Evolutionary conservation across 2,888 invertebrate species (phyloP).

Genomic region (Hirtodrosophila histrioides): DNA sequence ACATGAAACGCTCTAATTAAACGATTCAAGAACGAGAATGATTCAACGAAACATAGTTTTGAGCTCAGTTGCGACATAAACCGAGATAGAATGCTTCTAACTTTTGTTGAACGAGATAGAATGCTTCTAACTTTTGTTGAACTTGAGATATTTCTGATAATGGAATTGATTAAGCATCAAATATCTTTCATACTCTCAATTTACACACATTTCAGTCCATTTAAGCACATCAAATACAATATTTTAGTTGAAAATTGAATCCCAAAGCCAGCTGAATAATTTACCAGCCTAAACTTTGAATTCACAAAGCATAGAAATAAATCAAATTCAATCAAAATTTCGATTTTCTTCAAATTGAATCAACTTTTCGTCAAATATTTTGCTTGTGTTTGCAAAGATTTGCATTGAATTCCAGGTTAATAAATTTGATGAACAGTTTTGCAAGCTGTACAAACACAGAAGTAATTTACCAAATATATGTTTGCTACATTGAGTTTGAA

Average conservation of each 20-base stretch:
- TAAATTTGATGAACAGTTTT: conserved; percentile 7
- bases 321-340: conserved; percentile 26
- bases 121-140: too few relatives aligned
- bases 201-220: too few relatives aligned
- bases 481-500: conserved; percentile 1
- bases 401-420: conserved; percentile 16
- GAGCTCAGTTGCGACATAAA: conserved; percentile 26
- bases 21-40: conserved; percentile 20
- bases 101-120: too few relatives aligned
- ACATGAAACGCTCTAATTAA: conserved; percentile 46
- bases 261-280: neutral
- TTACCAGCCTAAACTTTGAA: too few relatives aligned
- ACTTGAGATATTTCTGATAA: too few relatives aligned
- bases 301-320: conserved; percentile 22
- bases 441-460: conserved; percentile 12
- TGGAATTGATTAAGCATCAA: too few relatives aligned
- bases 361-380: conserved; percentile 28
- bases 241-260: neutral
- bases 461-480: conserved; percentile 3
- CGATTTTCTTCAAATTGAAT: conserved; percentile 11
- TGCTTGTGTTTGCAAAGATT: conserved; percentile 1
- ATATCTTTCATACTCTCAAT: too few relatives aligned
- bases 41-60: conserved; percentile 2
- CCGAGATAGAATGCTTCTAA: too few relatives aligned
- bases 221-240: too few relatives aligned